A percentile compares a stretch with the other conserved stretches of the same genome.
Conservation (phyloP, 2,888 invertebrate genomes). For the Calliphora vomitoria region DNA sequence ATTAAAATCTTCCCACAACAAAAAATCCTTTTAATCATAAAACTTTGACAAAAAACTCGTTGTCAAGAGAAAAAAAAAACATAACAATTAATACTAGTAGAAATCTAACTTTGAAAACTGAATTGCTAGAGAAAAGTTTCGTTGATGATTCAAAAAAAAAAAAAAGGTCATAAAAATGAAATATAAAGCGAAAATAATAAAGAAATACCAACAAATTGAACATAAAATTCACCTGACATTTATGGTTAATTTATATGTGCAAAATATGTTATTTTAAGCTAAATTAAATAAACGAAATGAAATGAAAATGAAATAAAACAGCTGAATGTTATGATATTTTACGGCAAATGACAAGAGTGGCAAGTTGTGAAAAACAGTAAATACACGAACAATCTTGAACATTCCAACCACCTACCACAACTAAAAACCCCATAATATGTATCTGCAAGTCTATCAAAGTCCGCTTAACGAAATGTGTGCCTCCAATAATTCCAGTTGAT, state of each 20-base stretch:
- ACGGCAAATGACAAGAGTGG: slow-evolving; percentile 35
- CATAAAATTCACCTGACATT: slow-evolving; percentile 69
- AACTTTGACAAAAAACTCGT: slow-evolving; percentile 2
- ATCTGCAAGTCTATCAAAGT: no score
- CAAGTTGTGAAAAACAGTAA: slow-evolving; percentile 51
- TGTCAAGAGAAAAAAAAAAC: not conserved
- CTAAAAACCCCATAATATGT: no score
- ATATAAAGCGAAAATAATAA: slow-evolving; percentile 20
- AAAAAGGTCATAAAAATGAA: slow-evolving; percentile 52
- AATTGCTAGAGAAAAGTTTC: not conserved
- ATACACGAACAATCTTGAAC: not conserved
- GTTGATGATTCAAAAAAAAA: slow-evolving; percentile 11
- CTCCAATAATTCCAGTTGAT: slow-evolving; percentile 15
- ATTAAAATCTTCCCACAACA: slow-evolving; percentile 15
- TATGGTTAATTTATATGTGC: slow-evolving; percentile 66
- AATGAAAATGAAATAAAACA: slow-evolving; percentile 15
- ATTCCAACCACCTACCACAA: no score
- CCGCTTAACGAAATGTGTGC: slow-evolving; percentile 5
- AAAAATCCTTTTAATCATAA: slow-evolving; percentile 13
- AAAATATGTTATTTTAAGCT: slow-evolving; percentile 56
- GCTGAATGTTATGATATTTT: slow-evolving; percentile 17
- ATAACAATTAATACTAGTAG: slow-evolving; percentile 8
- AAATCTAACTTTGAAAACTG: not conserved
- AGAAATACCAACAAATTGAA: slow-evolving; percentile 55
- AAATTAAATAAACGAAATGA: slow-evolving; percentile 60